A percentile compares a stretch with the other conserved stretches of the same genome.
phyloP scores from a whole-genome alignment of 2,797 vertebrate species.

The Scolopax rusticola region DNA sequence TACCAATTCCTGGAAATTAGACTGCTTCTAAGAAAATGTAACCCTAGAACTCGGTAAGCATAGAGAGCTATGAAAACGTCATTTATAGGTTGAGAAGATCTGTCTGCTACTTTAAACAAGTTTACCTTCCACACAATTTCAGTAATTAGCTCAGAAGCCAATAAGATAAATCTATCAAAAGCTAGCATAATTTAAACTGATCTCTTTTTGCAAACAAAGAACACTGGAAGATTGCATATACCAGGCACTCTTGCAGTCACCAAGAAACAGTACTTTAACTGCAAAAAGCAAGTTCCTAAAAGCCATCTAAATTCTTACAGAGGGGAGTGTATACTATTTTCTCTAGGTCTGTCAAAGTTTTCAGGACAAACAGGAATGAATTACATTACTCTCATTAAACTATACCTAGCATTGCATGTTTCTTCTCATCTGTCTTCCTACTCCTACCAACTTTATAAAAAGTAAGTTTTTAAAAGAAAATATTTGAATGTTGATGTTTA shows the following conservation, averaged over 20 bases:
- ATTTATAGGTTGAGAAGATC: not conserved
- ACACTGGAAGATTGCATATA: not conserved
- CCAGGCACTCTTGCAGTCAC: not conserved
- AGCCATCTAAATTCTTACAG: not conserved
- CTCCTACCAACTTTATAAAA: not conserved
- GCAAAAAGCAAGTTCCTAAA: not conserved
- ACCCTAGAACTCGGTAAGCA: not conserved
- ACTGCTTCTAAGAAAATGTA: not conserved
- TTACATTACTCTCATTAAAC: not conserved
- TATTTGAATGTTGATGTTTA: not conserved
- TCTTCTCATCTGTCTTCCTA: not conserved
- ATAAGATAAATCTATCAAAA: not conserved
- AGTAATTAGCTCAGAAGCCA: not conserved
- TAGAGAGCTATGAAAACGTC: not conserved
- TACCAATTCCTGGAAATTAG: not conserved
- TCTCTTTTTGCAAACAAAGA: not conserved
- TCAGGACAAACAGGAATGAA: not conserved
- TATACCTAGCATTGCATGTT: not conserved
- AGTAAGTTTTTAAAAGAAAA: not conserved
- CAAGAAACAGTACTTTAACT: not conserved
- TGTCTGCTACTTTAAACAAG: not conserved
- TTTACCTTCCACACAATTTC: not conserved
- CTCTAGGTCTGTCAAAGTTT: not conserved
- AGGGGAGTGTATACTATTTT: not conserved
- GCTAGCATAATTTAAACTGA: not conserved